Conservation (phyloP, 2,797 vertebrate species). For the Muscicapa striata region DNA sequence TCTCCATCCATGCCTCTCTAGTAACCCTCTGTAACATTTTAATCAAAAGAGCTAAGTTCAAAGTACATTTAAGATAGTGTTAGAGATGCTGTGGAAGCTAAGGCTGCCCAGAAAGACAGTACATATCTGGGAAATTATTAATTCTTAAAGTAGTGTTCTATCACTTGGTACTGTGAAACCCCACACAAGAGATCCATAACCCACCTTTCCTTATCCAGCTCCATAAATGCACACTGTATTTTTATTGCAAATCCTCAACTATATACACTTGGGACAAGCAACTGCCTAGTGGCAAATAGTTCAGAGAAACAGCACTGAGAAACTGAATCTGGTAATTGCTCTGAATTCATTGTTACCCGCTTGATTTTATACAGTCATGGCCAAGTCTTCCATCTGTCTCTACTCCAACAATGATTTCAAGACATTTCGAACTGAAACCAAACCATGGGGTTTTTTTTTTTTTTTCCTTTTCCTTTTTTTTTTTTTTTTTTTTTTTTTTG, state of each 20-base stretch:
- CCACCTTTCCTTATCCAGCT: not conserved
- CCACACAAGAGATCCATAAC: not conserved
- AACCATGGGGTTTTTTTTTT: not conserved
- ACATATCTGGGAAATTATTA: not conserved
- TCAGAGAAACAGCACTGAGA: conserved; percentile 14
- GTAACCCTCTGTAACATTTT: not conserved
- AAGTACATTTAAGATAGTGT: not conserved
- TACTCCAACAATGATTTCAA: conserved; percentile 62
- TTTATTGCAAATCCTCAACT: conserved; percentile 45
- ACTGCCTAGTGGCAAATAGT: conserved; percentile 9
- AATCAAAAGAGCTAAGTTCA: not conserved
- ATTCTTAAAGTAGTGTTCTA: not conserved
- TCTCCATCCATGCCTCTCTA: not conserved
- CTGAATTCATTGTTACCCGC: conserved; percentile 25
- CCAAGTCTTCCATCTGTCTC: conserved; percentile 72
- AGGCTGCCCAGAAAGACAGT: not conserved
- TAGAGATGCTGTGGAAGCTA: not conserved
- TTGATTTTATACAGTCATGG: conserved; percentile 61
- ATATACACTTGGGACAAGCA: not conserved
- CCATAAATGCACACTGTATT: not conserved
- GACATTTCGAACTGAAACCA: conserved; percentile 56
- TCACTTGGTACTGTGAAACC: not conserved
- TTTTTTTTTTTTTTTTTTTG: too few species aligned
- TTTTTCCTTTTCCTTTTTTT: too few species aligned
- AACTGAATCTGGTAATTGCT: conserved; percentile 42